Percentiles rank a stretch among this genome's conserved stretches.
phyloP scores from a whole-genome alignment of 2,113 vertebrate genomes.

The Alexandromys fortis region DNA sequence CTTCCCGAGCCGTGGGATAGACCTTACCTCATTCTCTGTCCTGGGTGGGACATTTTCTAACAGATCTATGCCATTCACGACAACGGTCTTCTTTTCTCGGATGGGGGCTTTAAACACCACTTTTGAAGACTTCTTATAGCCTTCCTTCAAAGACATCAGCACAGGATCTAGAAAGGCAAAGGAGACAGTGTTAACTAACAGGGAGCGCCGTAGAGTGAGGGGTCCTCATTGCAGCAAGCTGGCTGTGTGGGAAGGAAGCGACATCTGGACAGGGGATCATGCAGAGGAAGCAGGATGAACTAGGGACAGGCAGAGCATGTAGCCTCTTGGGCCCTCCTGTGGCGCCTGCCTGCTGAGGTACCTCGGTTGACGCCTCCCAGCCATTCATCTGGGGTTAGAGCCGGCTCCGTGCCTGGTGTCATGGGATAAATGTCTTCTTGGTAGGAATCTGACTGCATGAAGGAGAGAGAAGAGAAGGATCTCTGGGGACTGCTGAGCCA shows the following conservation, averaged over 20 bases:
- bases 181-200: accelerated
- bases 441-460: conserved; percentile 96
- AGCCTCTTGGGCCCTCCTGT: not conserved
- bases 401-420: conserved; percentile 95
- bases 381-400: conserved; percentile 94
- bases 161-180: conserved; percentile 91
- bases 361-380: conserved; percentile 96
- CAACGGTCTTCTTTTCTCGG: conserved; percentile 94
- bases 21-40: conserved; percentile 95
- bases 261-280: not conserved
- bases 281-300: not conserved
- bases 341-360: conserved; percentile 64
- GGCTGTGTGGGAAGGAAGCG: not conserved
- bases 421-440: conserved; percentile 99
- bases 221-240: not conserved
- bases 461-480: conserved; percentile 9
- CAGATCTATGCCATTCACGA: conserved; percentile 97
- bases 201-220: not conserved
- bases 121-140: conserved; percentile 92
- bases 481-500: not conserved
- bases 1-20: not conserved
- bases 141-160: conserved; percentile 96
- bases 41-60: conserved; percentile 96
- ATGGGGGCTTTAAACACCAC: conserved; percentile 94
- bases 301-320: not conserved